Base-by-base conservation (phyloP, 2,888 invertebrate species). In the Entomobrya multifasciata region DNA sequence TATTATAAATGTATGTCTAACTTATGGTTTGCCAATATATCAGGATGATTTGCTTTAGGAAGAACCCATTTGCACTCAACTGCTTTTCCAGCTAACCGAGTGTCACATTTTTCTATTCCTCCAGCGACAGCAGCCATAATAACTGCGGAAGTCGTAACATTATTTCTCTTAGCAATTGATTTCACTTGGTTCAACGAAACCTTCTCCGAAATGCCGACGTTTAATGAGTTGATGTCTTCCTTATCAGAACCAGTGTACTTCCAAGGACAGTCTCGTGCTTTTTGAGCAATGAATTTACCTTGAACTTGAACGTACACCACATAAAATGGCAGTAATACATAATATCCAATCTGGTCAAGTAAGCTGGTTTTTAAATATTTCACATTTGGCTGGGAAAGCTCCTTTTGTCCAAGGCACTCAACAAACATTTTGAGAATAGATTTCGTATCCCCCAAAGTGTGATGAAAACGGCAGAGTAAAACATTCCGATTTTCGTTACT, bases 21-120 rank as follows among this genome's bases (percentile, higher is more conserved):
- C 81, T 44, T 60, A 25, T 84, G 57, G 52, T 84, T 84, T 27
- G 55, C 67, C n/a, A 84, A 27, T 77, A 30, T 84, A 22, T 65
- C 67, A 1, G 84, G 84, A 44, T 84, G 84, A 55, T 25, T 22
- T 15, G 49, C 17, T 20, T 84, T 84, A n/a, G 84, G 84, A 3
- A 84, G 44, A 0, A 77, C 77, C 52, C 65, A 84, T 49, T 84
- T 77, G n/a, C 74, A 76, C 4, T 77, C 77, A 13, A 84, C 27
- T 2, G 15, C 44, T 22, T 52, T 30, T 27, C 30, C 20, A 15
- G 20, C n/a, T 4, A 44, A 15, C 17, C 65, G 17, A 0, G 2
- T 15, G 55, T 84, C 77, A 27, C 67, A 67, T 70, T 84, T 77
- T 44, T 49, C 76, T 11, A 76, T 36, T 25, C 62, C 78, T 0